A percentile compares a stretch with the other conserved stretches of the same genome.
Evolutionary conservation across 2,113 vertebrate species (phyloP).

Genomic region (Leptobrachium ailaonicum): DNA sequence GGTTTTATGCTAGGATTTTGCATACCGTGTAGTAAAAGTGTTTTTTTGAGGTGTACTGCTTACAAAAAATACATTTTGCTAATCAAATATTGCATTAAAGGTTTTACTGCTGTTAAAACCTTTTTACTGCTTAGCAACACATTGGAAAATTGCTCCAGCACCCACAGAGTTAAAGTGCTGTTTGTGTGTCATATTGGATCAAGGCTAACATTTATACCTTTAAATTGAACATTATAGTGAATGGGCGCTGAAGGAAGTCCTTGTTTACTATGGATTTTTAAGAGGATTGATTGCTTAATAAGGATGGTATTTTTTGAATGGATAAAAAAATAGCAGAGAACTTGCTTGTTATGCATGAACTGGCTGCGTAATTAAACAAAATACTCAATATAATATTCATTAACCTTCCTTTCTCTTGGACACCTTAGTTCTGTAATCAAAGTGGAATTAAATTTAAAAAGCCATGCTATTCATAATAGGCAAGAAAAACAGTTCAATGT

Average conservation of each 20-base stretch:
- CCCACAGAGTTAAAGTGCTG: not conserved
- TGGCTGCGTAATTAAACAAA: constrained; percentile 34
- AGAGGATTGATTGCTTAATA: not conserved
- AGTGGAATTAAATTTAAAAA: constrained; percentile 13
- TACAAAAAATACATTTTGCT: constrained; percentile 27
- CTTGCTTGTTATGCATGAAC: constrained; percentile 12
- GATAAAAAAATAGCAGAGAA: constrained; percentile 18
- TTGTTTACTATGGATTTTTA: not conserved
- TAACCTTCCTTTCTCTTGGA: constrained; percentile 18
- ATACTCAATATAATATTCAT: constrained; percentile 28
- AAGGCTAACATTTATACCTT: too few relatives aligned
- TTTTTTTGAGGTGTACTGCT: not conserved
- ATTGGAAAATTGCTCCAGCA: not conserved
- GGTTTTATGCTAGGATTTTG: constrained; percentile 38
- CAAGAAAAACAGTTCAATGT: not conserved
- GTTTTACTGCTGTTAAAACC: not conserved
- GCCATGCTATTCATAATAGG: constrained; percentile 1
- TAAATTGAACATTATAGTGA: not conserved
- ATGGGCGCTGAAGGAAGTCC: not conserved
- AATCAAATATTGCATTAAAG: constrained; percentile 7
- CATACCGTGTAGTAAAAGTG: constrained; percentile 24
- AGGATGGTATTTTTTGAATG: constrained; percentile 2
- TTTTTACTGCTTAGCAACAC: not conserved
- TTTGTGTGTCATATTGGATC: not conserved
- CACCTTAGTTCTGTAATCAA: constrained; percentile 22